A percentile compares a stretch with the other conserved stretches of the same genome.
These are phyloP conservation scores for Bimastos eiseni DNA, from an alignment of 2,888 invertebrate species.

Conservation along the genomic window DNA sequence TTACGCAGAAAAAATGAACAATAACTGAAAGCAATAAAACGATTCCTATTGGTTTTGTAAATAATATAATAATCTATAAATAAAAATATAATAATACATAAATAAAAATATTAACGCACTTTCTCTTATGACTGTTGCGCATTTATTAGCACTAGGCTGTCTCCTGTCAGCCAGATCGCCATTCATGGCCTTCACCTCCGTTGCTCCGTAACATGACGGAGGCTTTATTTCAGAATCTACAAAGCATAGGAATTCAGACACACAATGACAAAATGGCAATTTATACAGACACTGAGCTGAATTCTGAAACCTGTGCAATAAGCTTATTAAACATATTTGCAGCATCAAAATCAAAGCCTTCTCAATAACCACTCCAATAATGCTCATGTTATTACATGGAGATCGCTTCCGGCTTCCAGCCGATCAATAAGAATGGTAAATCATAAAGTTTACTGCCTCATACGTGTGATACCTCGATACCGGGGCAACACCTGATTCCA, in stretches of 20 bases:
- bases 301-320: background rate
- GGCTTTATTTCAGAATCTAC: background rate
- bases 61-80: too few species aligned
- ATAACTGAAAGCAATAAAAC: too few species aligned
- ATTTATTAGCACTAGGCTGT: slow-evolving; percentile 13
- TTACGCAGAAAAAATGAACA: too few species aligned
- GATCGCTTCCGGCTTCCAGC: too few species aligned
- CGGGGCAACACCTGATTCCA: too few species aligned
- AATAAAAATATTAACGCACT: too few species aligned
- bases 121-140: background rate
- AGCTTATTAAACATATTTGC: background rate
- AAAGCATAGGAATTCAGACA: background rate
- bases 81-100: too few species aligned
- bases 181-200: background rate
- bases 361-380: background rate
- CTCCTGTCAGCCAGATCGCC: background rate
- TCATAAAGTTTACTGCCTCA: too few species aligned
- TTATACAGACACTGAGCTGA: background rate
- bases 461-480: too few species aligned
- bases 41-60: too few species aligned
- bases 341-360: background rate
- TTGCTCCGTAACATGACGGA: background rate
- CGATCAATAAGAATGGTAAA: too few species aligned
- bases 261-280: background rate
- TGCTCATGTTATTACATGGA: background rate